Percentiles rank a stretch among this genome's conserved stretches.
phyloP scores from a whole-genome alignment of 2,888 invertebrate species.

The Protophormia terraenovae region DNA sequence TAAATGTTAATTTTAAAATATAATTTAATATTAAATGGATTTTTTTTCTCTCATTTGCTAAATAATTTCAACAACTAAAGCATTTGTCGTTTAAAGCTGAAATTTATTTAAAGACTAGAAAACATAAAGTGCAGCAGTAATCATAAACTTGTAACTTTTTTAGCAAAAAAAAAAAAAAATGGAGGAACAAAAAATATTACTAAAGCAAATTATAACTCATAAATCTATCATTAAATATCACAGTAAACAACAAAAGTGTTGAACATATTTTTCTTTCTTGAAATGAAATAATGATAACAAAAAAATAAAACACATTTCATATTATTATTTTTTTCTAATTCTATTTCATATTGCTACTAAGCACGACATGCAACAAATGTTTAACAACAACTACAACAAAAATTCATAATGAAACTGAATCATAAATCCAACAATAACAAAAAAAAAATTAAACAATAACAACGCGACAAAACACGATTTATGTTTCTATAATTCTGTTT shows the following conservation, averaged over 20 bases:
- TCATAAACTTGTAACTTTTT: conserved; percentile 27
- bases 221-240: conserved; percentile 76
- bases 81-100: too few species aligned
- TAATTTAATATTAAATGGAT: background rate
- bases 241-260: conserved; percentile 69
- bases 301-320: conserved; percentile 12
- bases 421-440: background rate
- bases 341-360: conserved; percentile 51
- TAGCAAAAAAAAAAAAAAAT: background rate
- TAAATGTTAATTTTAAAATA: background rate
- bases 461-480: conserved; percentile 54
- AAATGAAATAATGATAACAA: conserved; percentile 33
- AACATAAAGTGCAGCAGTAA: background rate
- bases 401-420: background rate
- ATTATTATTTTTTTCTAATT: background rate
- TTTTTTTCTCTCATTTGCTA: background rate
- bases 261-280: conserved; percentile 67
- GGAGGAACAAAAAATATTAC: conserved; percentile 8
- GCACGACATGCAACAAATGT: conserved; percentile 67
- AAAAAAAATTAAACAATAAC: too few species aligned
- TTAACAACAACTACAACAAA: conserved; percentile 35
- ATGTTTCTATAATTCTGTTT: conserved; percentile 20
- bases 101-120: too few species aligned
- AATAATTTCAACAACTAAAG: background rate
- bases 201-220: conserved; percentile 74